Evolutionary conservation across 2,113 vertebrate genomes (phyloP).

Genomic region (Lichenostomus cassidix): DNA sequence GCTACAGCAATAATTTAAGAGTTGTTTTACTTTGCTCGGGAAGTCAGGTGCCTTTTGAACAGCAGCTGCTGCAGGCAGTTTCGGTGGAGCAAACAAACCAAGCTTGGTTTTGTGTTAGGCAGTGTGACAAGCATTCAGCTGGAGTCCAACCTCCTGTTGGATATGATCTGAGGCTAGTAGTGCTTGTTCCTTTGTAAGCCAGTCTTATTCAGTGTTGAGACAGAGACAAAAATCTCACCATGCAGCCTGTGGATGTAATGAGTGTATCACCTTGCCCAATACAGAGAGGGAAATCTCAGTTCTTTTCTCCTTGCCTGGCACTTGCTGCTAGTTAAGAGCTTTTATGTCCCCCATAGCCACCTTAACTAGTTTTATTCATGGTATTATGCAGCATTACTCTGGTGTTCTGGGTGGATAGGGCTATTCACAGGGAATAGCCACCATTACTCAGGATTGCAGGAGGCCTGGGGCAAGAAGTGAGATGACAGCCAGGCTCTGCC

Average conservation of each 20-base stretch:
- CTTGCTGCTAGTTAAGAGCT: neutral
- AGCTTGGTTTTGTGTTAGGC: neutral
- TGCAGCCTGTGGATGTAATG: neutral
- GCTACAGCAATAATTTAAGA: neutral
- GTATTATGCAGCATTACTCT: neutral
- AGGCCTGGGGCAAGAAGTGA: neutral
- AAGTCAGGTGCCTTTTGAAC: constrained; percentile 25
- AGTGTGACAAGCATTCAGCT: neutral
- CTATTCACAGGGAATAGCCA: neutral
- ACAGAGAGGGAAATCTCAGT: neutral
- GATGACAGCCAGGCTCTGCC: neutral
- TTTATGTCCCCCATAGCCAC: neutral
- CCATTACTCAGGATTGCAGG: neutral
- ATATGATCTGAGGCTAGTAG: neutral
- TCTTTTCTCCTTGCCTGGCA: neutral
- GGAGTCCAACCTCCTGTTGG: neutral
- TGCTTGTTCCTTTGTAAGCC: neutral
- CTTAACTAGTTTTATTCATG: neutral
- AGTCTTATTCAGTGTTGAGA: neutral
- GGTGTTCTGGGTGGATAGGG: neutral
- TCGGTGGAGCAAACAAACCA: neutral
- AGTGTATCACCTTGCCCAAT: neutral
- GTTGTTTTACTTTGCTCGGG: constrained; percentile 23
- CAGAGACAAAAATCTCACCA: neutral
- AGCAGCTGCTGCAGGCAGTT: constrained; percentile 10